Conservation (phyloP, 2,797 vertebrate genomes). For the Phoebastria nigripes region DNA sequence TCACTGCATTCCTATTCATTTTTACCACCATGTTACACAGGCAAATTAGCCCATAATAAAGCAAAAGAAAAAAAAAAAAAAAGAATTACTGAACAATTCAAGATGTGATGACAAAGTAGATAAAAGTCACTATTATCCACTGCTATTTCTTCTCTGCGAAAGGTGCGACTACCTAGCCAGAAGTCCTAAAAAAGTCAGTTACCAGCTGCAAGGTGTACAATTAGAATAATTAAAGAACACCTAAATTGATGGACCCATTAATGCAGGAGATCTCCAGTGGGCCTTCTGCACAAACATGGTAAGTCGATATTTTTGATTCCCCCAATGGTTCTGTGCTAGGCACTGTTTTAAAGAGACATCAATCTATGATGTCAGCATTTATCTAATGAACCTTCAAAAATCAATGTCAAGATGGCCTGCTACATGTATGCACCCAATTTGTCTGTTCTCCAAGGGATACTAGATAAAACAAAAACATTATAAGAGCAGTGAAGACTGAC, state of each 20-base stretch:
- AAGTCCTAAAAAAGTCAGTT: conserved; percentile 74
- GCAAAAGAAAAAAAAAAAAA: conserved; percentile 60
- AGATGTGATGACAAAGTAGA: conserved; percentile 69
- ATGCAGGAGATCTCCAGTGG: conserved; percentile 75
- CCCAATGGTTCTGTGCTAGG: conserved; percentile 84
- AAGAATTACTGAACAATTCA: conserved; percentile 67
- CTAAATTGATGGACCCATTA: conserved; percentile 81
- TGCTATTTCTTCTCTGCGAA: conserved; percentile 2
- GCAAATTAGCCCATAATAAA: conserved; percentile 68
- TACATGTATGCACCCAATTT: conserved; percentile 74
- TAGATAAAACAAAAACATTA: conserved; percentile 39
- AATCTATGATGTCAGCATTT: conserved; percentile 98
- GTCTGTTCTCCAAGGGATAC: conserved; percentile 43
- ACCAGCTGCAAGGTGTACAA: conserved; percentile 80
- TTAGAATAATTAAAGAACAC: conserved; percentile 83
- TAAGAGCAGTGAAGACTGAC: neutral
- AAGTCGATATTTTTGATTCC: conserved; percentile 96
- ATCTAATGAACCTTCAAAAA: conserved; percentile 96
- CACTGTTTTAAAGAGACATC: conserved; percentile 99
- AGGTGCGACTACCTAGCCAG: neutral
- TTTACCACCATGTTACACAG: conserved; percentile 43
- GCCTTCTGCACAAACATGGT: conserved; percentile 75
- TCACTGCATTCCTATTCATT: conserved; percentile 62
- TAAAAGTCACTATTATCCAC: neutral
- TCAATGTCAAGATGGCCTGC: conserved; percentile 86